Evolutionary conservation across 1,140 invertebrate genomes (phyloP), one percentile per base, ranked within the genome.

Genomic region (Theocolax elegans): DNA sequence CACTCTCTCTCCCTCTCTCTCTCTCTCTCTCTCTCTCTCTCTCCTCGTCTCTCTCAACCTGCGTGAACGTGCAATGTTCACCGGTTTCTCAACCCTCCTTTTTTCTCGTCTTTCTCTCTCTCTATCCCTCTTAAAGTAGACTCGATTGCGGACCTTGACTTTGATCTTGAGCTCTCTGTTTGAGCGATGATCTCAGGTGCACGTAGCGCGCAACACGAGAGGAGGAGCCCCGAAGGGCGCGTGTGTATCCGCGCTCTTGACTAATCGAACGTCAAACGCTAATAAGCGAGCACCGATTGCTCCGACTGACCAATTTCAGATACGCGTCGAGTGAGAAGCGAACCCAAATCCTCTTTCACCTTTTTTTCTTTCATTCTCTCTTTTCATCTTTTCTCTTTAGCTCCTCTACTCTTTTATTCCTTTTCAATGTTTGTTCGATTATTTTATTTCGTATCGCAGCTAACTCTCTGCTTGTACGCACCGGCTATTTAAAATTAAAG

Each of bases 201-300:
- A 35, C 4, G 31, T 35, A 35, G 31, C 4, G n/a, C n/a, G n/a
- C n/a, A 35, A 35, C 25, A 21, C 31, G 27, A 76, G 78, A 76
- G 78, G 80, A 80, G 80, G 81, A 38, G n/a, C 73, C 74, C 71
- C 60, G 44, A 15, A 64, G 72, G 1, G 15, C 19, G 15, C 31
- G 15, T 64, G 53, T n/a, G 72, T 74, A 79, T 78, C 72, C 71
- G 73, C 75, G 75, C 79, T 83, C 79, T 83, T 85, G 82, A 85
- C 82, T 84, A 80, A 85, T 85, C 81, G 83, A 83, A 79, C 81
- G 81, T 83, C 82, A 85, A 84, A 84, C 79, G 77, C 79, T 85
- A 85, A 84, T 85, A 85, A 83, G 80, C 78, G 80, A 83, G 79
- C 76, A 77, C 80, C 77, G 80, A 85, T 82, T 80, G 77, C 23